These are phyloP conservation scores for Corapipo altera DNA, from an alignment of 2,113 vertebrate genomes.

Conservation along the genomic window DNA sequence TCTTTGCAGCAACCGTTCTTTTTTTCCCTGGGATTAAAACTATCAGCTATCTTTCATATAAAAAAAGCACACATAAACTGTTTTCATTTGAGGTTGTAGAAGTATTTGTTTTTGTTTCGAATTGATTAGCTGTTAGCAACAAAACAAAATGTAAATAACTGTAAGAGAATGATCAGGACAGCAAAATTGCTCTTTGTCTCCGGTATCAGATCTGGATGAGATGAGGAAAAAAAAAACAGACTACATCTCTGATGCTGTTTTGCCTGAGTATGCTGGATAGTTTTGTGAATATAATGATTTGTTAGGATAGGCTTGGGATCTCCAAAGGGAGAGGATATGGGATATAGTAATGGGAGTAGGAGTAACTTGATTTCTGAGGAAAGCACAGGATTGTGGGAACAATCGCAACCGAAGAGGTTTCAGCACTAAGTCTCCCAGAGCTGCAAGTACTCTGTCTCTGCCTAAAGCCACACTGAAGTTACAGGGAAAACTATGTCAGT, in stretches of 20 bases:
- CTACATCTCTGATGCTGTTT: background rate
- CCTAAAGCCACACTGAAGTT: background rate
- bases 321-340: background rate
- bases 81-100: background rate
- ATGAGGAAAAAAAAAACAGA: background rate
- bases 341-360: background rate
- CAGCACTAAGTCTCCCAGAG: background rate
- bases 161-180: constrained; percentile 5
- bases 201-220: constrained; percentile 6
- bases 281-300: constrained; percentile 19
- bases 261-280: background rate
- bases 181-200: background rate
- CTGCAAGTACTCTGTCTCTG: background rate
- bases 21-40: background rate
- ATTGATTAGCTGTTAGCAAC: constrained; percentile 57
- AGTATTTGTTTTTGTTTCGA: constrained; percentile 32
- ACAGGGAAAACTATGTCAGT: background rate
- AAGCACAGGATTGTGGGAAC: background rate
- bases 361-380: background rate
- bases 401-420: background rate
- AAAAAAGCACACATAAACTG: background rate
- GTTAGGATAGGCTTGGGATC: background rate
- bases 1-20: background rate
- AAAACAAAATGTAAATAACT: constrained; percentile 29
- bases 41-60: background rate